A percentile compares a stretch with the other conserved stretches of the same genome.
phyloP scores from a whole-genome alignment of 2,888 invertebrate species.

The Macropis europaea region DNA sequence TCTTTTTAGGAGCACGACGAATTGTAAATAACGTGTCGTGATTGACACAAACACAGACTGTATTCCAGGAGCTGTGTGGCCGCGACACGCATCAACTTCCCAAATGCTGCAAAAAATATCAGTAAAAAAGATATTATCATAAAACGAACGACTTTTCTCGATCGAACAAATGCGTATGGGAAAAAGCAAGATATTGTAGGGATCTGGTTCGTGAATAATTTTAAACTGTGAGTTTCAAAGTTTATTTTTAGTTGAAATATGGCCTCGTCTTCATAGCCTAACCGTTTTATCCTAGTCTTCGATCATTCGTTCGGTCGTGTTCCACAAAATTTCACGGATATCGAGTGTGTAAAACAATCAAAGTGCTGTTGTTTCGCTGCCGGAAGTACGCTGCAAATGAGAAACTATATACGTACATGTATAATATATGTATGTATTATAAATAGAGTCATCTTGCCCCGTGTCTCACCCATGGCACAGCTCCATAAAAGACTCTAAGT shows the following conservation, averaged over 20 bases:
- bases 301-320: constrained; percentile 14
- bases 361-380: constrained; percentile 23
- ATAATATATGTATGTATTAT: constrained; percentile 32
- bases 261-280: constrained; percentile 38
- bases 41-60: constrained; percentile 75
- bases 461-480: constrained; percentile 66
- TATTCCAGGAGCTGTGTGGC: constrained; percentile 77
- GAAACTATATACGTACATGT: constrained; percentile 6
- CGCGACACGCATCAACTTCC: constrained; percentile 63
- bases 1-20: constrained; percentile 82
- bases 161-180: background rate
- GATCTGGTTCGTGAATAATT: background rate
- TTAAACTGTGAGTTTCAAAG: constrained; percentile 16
- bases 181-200: background rate
- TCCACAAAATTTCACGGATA: background rate
- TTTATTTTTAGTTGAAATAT: constrained; percentile 5
- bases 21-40: constrained; percentile 80
- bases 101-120: constrained; percentile 41
- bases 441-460: constrained; percentile 53
- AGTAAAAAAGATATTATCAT: constrained; percentile 21
- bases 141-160: background rate
- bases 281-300: constrained; percentile 53
- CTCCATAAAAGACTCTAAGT: constrained; percentile 77
- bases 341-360: constrained; percentile 18
- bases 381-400: background rate